Evolutionary conservation across 2,113 vertebrate genomes (phyloP), one percentile per base, ranked within the genome.

Genomic region (Tamias sibiricus): DNA sequence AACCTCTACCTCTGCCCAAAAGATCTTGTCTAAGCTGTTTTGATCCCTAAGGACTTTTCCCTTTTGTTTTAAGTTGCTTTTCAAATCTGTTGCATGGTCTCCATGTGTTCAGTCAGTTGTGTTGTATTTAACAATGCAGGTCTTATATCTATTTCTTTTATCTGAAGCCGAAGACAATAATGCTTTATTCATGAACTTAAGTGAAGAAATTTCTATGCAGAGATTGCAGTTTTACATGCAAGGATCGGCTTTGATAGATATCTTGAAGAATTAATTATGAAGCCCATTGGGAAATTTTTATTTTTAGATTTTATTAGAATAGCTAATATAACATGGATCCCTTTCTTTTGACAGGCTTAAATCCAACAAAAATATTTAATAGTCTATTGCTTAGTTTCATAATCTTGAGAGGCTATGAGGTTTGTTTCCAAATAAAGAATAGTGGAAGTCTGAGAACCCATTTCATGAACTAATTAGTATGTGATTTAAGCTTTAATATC

Each of bases 241-340:
- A 71, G 35, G 42, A 71, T 93, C n/a, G 54, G 82, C 35, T 95
- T 86, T 91, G 54, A 79, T 91, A 81, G n/a, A 12, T 77, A 89
- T 95, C 49, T 90, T 81, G 13, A 69, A 91, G 69, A 95, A 93
- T 66, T 62, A 77, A 94, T 88, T 93, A 35, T 86, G 69, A 91
- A 79, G 37, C 59, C 79, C 71, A 47, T 68, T 74, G 26, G 37
- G 64, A 30, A 85, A 75, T 74, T 85, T 91, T 95, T 77, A 82
- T 22, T 93, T 95, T 92, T 88, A 90, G 37, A 44, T 85, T 97
- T 72, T 95, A 76, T 81, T 97, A 88, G 44, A 97, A 52, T 90
- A 84, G 57, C 52, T 84, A 81, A 66, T 52, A 1, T 76, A 66
- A 87, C 32, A 54, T 44, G 44, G 42, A 49, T 8, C 62, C 49